Percentiles rank a stretch among this genome's conserved stretches.
phyloP scores from a whole-genome alignment of 2,888 invertebrate genomes.

The Acheta domesticus region DNA sequence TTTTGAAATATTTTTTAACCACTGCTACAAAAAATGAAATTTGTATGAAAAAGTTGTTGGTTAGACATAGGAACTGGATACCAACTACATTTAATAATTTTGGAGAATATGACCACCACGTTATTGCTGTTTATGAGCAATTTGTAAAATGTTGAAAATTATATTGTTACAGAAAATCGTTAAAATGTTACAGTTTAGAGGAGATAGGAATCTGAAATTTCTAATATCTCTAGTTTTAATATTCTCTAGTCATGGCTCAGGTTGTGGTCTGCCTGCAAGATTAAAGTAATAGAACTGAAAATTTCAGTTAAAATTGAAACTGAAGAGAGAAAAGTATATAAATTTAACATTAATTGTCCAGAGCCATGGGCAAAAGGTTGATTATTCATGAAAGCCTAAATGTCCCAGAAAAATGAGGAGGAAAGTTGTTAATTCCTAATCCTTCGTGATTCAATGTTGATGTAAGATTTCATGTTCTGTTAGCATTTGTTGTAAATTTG shows the following conservation, averaged over 20 bases:
- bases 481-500: neutral
- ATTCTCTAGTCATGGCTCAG: neutral
- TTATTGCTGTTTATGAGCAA: neutral
- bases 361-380: too few relatives aligned
- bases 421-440: neutral
- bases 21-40: slow-evolving; percentile 3
- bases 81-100: neutral
- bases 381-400: too few relatives aligned
- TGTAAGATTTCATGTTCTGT: neutral
- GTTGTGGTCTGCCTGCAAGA: neutral
- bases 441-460: neutral
- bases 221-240: neutral
- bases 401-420: neutral
- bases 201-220: neutral
- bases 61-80: neutral
- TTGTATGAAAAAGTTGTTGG: neutral
- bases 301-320: too few relatives aligned
- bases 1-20: neutral
- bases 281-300: too few relatives aligned
- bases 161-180: neutral
- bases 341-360: too few relatives aligned
- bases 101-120: neutral
- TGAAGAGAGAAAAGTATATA: too few relatives aligned
- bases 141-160: slow-evolving; percentile 18
- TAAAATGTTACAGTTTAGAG: neutral